phyloP scores from a whole-genome alignment of 2,113 vertebrate species.

The Picathartes gymnocephalus region DNA sequence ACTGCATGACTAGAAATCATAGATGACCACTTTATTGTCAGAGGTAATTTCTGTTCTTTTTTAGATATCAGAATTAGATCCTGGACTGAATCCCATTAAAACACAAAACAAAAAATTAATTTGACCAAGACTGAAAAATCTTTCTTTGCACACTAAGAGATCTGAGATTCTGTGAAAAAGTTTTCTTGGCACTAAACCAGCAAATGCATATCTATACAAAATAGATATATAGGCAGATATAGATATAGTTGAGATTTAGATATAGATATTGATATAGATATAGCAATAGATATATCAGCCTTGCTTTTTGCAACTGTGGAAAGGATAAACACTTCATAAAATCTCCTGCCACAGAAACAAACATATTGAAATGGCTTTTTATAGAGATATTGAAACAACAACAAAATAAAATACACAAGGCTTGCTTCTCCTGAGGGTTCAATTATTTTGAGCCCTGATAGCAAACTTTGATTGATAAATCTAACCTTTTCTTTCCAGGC shows the following conservation, averaged over 20 bases:
- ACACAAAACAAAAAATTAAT: not conserved
- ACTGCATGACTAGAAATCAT: not conserved
- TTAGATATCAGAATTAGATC: not conserved
- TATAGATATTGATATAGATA: not conserved
- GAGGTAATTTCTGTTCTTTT: not conserved
- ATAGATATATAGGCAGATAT: not conserved
- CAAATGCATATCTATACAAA: not conserved
- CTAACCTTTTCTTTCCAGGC: constrained; percentile 62
- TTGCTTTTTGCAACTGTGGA: constrained; percentile 10
- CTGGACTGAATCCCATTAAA: not conserved
- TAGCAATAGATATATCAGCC: not conserved
- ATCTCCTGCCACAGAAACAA: constrained; percentile 34
- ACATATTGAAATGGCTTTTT: constrained; percentile 69
- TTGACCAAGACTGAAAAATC: not conserved
- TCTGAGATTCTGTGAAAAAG: not conserved
- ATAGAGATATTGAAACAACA: constrained; percentile 62
- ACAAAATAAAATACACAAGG: constrained; percentile 2
- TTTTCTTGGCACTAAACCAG: not conserved
- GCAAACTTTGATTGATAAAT: constrained; percentile 73
- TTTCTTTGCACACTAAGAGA: not conserved
- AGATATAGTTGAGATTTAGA: not conserved
- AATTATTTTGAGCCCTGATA: constrained; percentile 69
- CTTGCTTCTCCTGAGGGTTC: constrained; percentile 67
- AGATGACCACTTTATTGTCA: not conserved
- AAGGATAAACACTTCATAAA: constrained; percentile 50